Base-by-base conservation (phyloP, 1,140 invertebrate species). In the Littorina saxatilis region DNA sequence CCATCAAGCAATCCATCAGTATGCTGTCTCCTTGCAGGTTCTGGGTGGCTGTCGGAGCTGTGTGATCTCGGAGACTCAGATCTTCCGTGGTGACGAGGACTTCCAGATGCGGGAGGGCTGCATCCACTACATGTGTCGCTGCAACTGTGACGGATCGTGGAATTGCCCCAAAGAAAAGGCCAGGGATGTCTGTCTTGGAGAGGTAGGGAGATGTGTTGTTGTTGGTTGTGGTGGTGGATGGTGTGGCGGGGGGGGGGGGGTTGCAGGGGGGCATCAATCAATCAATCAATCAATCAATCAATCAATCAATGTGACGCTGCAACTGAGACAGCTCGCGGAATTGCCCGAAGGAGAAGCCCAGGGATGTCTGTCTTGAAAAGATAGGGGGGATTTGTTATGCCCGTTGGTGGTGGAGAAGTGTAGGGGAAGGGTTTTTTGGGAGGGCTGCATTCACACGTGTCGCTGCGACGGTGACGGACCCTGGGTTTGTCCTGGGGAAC, bases 141-240 rank as follows among this genome's bases (percentile, higher is more conserved):
- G 88, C 74, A 85, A 87, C 72, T 88, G 87, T 80, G 86, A 89
- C 78, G 88, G 88, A 1, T 85, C 86, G 66, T 89, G 87, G 84
- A 70, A 37, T 7, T 89, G 88, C 79, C 88, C 87, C 23, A 85
- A 78, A n/a, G 85, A 88, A 35, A 77, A 88, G 7, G 83, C 84
- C 17, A 83, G 83, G 32, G 82, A 87, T 76, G 80, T 85, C 23
- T 87, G 86, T 75, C 58, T 74, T 37, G 85, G 83, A 37, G 85
- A 86, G 72, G 74, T 77, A 23, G 39, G 73, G n/a, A 29, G 73
- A 37, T 2, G 15, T 11, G 76, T 29, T 32, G 29, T 17, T 37
- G 1, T 29, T n/a, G n/a, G n/a, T n/a, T n/a, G n/a, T n/a, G n/a
- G n/a, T n/a, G n/a, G n/a, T n/a, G n/a, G n/a, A n/a, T n/a, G n/a